phyloP scores from a whole-genome alignment of 2,888 invertebrate species.

The Epinotia bilunana region DNA sequence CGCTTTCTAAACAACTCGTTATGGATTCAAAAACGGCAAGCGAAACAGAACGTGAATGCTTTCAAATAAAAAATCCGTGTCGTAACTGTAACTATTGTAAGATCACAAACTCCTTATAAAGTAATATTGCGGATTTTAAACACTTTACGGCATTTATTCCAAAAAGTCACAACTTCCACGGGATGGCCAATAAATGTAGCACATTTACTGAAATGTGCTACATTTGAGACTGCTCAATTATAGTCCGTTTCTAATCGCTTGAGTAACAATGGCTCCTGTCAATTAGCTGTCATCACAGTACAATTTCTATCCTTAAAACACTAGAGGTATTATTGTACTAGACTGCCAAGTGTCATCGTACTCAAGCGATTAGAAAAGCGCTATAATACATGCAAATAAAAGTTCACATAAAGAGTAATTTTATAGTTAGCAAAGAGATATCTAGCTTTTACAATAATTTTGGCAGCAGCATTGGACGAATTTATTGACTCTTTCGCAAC shows the following conservation, averaged over 20 bases:
- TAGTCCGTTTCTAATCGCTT: conserved; percentile 2
- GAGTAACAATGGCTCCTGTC: neutral
- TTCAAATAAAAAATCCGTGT: neutral
- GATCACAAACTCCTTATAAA: neutral
- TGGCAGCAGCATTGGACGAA: conserved; percentile 57
- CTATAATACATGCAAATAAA: neutral
- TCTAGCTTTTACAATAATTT: conserved; percentile 35
- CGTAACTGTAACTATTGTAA: neutral
- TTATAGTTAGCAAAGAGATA: conserved; percentile 20
- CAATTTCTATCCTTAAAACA: too few species aligned
- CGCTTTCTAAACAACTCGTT: too few species aligned
- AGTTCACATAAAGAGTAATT: neutral
- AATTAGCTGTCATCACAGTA: neutral
- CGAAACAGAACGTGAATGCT: neutral
- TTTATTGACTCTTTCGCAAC: conserved; percentile 21
- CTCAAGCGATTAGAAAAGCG: neutral
- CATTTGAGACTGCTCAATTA: too few species aligned
- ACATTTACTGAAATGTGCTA: too few species aligned
- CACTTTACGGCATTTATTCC: conserved; percentile 32
- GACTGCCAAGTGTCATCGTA: neutral
- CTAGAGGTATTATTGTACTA: too few species aligned
- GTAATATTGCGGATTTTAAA: neutral
- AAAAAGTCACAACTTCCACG: conserved; percentile 52
- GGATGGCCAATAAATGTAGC: conserved; percentile 51
- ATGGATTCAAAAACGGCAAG: neutral